phyloP scores from a whole-genome alignment of 37 sponge, comb jelly and placozoan species.

The Tethya wilhelma region DNA sequence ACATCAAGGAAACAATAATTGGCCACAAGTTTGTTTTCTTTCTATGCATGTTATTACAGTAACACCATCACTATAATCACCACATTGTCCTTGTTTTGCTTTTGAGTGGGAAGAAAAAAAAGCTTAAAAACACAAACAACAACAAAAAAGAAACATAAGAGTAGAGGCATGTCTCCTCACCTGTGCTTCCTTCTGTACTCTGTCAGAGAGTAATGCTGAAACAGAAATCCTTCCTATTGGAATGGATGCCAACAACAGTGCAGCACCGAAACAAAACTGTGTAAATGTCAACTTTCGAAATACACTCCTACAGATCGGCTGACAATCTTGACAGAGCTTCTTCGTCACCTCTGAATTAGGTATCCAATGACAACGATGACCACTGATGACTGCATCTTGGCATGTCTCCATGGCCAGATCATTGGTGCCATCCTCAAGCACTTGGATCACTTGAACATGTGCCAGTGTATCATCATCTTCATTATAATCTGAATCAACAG shows the following conservation, averaged over 20 bases:
- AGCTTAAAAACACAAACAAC: too few species aligned
- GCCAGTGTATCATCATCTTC: too few species aligned
- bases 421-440: background rate
- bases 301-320: constrained; percentile 14
- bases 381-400: background rate
- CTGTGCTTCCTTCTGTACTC: constrained; percentile 6
- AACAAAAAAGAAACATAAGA: too few species aligned
- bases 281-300: background rate
- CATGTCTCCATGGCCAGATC: constrained; percentile 1
- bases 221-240: constrained; percentile 41
- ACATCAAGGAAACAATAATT: too few species aligned
- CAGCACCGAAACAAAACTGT: constrained; percentile 36
- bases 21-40: too few species aligned
- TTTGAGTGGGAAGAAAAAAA: too few species aligned
- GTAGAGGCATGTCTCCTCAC: constrained; percentile 2
- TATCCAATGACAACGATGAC: constrained; percentile 22
- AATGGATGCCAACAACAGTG: constrained; percentile 22
- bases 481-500: too few species aligned
- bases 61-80: too few species aligned
- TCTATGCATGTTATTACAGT: too few species aligned
- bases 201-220: constrained; percentile 19
- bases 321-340: constrained; percentile 27
- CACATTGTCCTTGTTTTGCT: too few species aligned
- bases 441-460: too few species aligned
- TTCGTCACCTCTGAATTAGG: constrained; percentile 18